These are phyloP conservation scores for Cryptoblepharus egeriae DNA, from an alignment of 2,797 vertebrate genomes.

Conservation along the genomic window DNA sequence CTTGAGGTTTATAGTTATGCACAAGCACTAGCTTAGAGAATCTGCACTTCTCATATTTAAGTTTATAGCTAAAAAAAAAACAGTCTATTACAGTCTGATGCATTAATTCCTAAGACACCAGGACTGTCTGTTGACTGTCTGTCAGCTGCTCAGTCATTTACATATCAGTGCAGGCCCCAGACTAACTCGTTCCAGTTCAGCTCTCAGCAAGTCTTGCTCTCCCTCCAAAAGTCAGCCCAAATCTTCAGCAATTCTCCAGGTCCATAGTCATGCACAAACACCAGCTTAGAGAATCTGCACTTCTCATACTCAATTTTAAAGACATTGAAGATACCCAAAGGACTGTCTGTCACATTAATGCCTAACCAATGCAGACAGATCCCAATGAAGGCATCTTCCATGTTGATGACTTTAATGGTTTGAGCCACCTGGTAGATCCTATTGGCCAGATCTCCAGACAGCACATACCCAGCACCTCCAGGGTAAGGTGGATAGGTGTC, in stretches of 20 bases:
- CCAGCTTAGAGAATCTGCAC: constrained; percentile 69
- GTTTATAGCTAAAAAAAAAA: too few species aligned
- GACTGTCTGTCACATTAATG: not conserved
- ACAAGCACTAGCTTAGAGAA: too few species aligned
- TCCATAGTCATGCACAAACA: constrained; percentile 73
- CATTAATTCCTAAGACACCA: too few species aligned
- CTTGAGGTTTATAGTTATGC: too few species aligned
- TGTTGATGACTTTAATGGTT: constrained; percentile 61
- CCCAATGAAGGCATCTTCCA: constrained; percentile 84
- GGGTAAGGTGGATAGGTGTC: constrained; percentile 74
- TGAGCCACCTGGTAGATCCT: constrained; percentile 71
- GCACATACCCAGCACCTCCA: constrained; percentile 80
- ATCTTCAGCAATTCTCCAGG: constrained; percentile 63
- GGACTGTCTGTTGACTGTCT: too few species aligned
- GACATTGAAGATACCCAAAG: constrained; percentile 54
- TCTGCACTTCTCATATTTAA: too few species aligned
- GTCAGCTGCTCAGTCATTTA: too few species aligned
- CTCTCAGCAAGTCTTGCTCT: not conserved
- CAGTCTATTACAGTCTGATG: too few species aligned
- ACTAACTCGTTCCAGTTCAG: not conserved
- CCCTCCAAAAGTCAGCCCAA: constrained; percentile 75
- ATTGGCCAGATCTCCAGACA: constrained; percentile 77
- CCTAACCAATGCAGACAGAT: constrained; percentile 75
- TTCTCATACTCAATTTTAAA: constrained; percentile 42
- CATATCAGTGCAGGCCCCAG: too few species aligned